Conservation (phyloP, 2,888 invertebrate species). For the Cetonia aurata region DNA sequence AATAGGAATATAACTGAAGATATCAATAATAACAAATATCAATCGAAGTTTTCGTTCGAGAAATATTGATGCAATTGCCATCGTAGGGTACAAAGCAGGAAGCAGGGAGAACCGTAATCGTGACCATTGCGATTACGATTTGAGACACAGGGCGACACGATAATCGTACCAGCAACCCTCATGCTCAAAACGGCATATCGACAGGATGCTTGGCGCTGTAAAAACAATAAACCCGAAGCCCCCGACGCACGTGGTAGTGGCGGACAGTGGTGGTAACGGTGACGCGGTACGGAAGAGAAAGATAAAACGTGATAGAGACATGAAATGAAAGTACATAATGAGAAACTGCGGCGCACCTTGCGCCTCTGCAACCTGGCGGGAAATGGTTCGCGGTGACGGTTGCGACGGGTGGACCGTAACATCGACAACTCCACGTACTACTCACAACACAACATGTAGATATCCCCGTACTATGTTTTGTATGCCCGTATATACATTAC, state of each 20-base stretch:
- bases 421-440: conserved; percentile 22
- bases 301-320: conserved; percentile 35
- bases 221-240: conserved; percentile 30
- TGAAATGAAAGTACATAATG: conserved; percentile 33
- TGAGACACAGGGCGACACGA: conserved; percentile 7
- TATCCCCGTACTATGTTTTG: no score
- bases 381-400: conserved; percentile 55
- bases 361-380: conserved; percentile 53
- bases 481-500: no score
- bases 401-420: conserved; percentile 55
- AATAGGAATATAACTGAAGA: no score
- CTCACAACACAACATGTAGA: neutral
- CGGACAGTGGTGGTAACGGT: conserved; percentile 30
- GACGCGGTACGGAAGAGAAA: conserved; percentile 34
- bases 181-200: conserved; percentile 26
- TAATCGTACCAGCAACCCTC: conserved; percentile 33
- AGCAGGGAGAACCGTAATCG: neutral
- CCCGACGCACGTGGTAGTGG: conserved; percentile 9
- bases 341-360: conserved; percentile 55
- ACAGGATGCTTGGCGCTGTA: conserved; percentile 31
- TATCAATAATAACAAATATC: no score
- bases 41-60: no score
- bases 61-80: no score
- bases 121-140: conserved; percentile 12
- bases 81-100: no score